A percentile compares a stretch with the other conserved stretches of the same genome.
phyloP scores from a whole-genome alignment of 2,113 vertebrate species.

The Elephas maximus region DNA sequence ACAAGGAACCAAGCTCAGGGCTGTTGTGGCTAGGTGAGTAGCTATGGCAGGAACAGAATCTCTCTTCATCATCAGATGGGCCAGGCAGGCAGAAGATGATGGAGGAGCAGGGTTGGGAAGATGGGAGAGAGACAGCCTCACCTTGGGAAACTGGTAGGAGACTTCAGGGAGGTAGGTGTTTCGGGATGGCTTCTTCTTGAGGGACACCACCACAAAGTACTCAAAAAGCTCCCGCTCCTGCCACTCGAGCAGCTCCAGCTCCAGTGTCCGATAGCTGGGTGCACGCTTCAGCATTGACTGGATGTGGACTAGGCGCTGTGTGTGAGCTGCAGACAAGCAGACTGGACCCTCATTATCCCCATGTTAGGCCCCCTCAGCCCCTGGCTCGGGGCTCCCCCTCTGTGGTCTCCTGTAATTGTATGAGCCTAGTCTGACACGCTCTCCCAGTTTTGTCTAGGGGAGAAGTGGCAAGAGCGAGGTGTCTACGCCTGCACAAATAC shows the following conservation, averaged over 20 bases:
- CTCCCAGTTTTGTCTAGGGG: background rate
- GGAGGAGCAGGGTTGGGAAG: background rate
- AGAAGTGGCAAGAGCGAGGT: background rate
- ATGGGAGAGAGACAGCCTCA: constrained; percentile 81
- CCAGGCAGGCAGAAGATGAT: background rate
- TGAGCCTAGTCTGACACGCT: background rate
- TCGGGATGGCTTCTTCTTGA: constrained; percentile 98
- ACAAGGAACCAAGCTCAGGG: background rate
- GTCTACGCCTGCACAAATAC: background rate
- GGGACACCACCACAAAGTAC: constrained; percentile 98
- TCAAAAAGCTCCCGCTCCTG: constrained; percentile 99
- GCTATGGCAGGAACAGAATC: background rate
- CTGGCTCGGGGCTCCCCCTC: background rate
- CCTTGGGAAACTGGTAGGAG: constrained; percentile 99
- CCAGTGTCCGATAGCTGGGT: constrained; percentile 97
- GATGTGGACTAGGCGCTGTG: constrained; percentile 96
- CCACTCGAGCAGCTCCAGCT: constrained; percentile 99
- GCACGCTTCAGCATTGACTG: constrained; percentile 97
- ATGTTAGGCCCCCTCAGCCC: background rate
- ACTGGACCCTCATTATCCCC: background rate
- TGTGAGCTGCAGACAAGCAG: constrained; percentile 91
- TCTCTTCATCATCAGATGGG: background rate
- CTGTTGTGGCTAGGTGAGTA: background rate
- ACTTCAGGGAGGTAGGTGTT: constrained; percentile 97
- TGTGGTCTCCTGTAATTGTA: background rate